Evolutionary conservation across 2,113 vertebrate species (phyloP).

Genomic region (Kobus ellipsiprymnus): DNA sequence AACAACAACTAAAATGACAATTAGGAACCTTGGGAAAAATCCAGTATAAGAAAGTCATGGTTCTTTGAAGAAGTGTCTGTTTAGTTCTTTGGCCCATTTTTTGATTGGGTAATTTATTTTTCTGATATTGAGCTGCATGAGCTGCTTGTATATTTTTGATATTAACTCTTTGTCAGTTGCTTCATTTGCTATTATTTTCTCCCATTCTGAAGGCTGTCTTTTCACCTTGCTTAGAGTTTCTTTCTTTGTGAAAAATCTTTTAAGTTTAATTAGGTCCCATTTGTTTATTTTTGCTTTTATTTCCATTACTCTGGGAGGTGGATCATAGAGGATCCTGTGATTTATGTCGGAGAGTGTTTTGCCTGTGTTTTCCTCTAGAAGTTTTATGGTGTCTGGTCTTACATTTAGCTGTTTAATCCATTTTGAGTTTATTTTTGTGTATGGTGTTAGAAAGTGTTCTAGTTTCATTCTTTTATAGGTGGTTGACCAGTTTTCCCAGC

Average conservation of each 20-base stretch:
- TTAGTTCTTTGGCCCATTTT: background rate
- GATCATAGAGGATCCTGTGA: background rate
- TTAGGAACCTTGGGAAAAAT: background rate
- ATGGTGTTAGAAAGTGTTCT: background rate
- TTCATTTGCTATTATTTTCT: background rate
- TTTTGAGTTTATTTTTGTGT: background rate
- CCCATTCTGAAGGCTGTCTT: background rate
- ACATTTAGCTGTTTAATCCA: background rate
- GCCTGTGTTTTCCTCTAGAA: background rate
- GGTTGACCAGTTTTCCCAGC: background rate
- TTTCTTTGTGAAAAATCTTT: background rate
- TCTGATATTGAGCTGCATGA: background rate
- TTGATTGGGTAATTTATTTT: background rate
- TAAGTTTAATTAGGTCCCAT: background rate
- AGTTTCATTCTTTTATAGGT: background rate
- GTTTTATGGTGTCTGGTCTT: background rate
- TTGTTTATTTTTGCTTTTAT: background rate
- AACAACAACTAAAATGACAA: background rate
- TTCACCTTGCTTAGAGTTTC: background rate
- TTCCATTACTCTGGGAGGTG: background rate
- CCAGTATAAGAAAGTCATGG: background rate
- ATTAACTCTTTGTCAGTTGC: background rate
- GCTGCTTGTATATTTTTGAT: background rate
- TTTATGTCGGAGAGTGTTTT: background rate
- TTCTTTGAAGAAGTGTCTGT: background rate